Conservation (phyloP, 2,888 invertebrate species). For the Drosophila prolongata region DNA sequence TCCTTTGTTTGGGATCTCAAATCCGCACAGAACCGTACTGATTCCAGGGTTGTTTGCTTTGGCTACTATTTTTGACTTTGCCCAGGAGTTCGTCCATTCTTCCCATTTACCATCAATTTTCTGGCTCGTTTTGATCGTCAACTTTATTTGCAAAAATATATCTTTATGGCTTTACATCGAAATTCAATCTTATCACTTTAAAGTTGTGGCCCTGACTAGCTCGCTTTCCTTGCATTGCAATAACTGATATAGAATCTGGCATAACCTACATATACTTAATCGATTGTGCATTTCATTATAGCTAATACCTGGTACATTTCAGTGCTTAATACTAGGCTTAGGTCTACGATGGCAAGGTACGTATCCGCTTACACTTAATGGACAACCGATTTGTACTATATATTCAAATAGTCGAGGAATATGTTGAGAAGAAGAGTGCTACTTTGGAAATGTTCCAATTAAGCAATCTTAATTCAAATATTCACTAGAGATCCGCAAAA, state of each 20-base stretch:
- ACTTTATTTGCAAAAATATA: conserved; percentile 77
- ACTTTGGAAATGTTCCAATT: neutral
- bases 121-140: conserved; percentile 57
- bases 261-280: conserved; percentile 30
- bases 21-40: conserved; percentile 62
- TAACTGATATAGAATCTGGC: conserved; percentile 42
- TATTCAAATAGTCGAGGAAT: conserved; percentile 21
- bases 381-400: conserved; percentile 62
- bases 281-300: conserved; percentile 31
- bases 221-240: conserved; percentile 72
- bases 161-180: conserved; percentile 39
- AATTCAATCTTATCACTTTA: conserved; percentile 63
- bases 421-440: conserved; percentile 9
- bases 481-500: conserved; percentile 37
- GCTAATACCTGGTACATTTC: conserved; percentile 36
- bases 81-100: conserved; percentile 1
- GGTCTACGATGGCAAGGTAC: conserved; percentile 58
- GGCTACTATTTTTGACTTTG: conserved; percentile 54
- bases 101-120: conserved; percentile 14
- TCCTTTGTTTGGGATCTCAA: conserved; percentile 77
- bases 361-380: conserved; percentile 60
- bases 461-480: conserved; percentile 38
- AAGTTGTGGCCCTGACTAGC: conserved; percentile 70
- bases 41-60: conserved; percentile 74
- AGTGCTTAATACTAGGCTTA: conserved; percentile 26